Evolutionary conservation across 2,113 vertebrate genomes (phyloP).

Genomic region (Aegotheles bennettii): DNA sequence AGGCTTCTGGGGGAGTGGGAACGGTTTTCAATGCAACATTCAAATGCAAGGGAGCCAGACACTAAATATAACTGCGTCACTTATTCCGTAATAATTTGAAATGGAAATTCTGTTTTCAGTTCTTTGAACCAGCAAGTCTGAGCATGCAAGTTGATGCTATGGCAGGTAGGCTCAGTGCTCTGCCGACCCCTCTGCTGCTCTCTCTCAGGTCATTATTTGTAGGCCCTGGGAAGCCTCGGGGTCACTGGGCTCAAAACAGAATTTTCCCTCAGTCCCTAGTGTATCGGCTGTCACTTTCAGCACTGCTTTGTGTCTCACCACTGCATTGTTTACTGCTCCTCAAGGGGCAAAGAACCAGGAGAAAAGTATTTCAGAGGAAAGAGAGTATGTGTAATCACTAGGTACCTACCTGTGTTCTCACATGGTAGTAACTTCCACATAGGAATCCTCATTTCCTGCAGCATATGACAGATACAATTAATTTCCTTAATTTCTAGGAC

Average conservation of each 20-base stretch:
- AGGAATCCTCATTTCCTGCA: not conserved
- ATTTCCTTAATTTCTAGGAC: not conserved
- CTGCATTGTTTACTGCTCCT: not conserved
- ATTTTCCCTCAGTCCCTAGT: not conserved
- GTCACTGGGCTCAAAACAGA: not conserved
- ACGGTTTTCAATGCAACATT: not conserved
- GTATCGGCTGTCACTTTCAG: not conserved
- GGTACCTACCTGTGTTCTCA: not conserved
- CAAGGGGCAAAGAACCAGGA: not conserved
- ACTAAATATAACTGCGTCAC: not conserved
- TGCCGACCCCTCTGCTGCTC: not conserved
- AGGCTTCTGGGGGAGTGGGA: not conserved
- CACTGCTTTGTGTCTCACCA: not conserved
- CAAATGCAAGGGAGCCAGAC: not conserved
- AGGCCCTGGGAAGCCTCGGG: not conserved
- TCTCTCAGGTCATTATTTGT: not conserved
- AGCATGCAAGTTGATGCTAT: not conserved
- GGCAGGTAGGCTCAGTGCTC: not conserved
- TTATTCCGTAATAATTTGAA: not conserved
- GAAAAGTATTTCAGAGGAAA: not conserved
- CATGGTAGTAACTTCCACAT: rapidly evolving
- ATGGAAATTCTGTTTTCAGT: not conserved
- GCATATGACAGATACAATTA: not conserved
- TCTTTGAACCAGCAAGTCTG: not conserved
- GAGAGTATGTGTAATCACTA: not conserved